A percentile compares a stretch with the other conserved stretches of the same genome.
Conservation (phyloP, 2,113 vertebrate genomes). For the Sinosuthora webbiana region DNA sequence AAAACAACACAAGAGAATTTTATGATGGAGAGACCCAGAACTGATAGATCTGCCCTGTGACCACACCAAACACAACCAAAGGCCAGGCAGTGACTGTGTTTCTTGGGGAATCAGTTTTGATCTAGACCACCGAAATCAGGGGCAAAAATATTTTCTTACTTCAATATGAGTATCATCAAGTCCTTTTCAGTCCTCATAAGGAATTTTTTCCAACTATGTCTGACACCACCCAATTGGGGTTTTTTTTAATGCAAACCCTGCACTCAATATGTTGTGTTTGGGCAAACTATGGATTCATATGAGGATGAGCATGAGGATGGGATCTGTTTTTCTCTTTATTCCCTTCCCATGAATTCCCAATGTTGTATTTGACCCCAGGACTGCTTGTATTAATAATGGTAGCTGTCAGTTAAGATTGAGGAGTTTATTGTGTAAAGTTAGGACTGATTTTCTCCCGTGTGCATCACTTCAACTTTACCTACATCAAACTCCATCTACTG, state of each 20-base stretch:
- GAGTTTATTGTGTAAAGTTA: neutral
- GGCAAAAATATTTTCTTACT: neutral
- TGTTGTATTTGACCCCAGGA: neutral
- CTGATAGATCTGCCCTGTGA: neutral
- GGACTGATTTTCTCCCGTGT: neutral
- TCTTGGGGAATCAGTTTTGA: neutral
- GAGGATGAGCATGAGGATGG: neutral
- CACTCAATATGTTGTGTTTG: neutral
- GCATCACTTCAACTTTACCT: neutral
- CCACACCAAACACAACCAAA: neutral
- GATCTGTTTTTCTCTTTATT: neutral
- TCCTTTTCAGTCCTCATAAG: neutral
- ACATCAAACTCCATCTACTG: neutral
- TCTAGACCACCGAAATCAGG: neutral
- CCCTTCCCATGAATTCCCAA: neutral
- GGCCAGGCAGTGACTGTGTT: neutral
- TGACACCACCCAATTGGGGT: neutral
- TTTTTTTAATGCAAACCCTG: neutral
- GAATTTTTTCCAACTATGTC: neutral
- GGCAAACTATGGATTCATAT: neutral
- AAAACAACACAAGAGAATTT: neutral
- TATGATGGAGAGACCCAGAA: neutral
- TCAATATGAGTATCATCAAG: neutral
- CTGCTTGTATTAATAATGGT: neutral
- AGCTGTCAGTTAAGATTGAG: neutral